Percentiles rank a stretch among this genome's conserved stretches.
Conservation (phyloP, 2,888 invertebrate species). For the Campoplex nolae region DNA sequence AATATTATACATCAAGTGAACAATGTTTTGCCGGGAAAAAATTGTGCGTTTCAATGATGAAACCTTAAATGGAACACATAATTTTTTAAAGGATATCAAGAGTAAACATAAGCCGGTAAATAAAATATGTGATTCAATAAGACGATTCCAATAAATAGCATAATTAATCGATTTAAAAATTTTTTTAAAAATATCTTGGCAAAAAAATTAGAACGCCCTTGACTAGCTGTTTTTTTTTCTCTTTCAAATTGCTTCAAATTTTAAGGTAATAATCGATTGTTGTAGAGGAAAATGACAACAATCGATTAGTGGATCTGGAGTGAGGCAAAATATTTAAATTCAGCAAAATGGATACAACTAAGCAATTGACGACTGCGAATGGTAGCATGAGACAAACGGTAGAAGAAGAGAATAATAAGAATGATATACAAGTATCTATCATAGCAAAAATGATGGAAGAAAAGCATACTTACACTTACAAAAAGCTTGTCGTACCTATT, state of each 20-base stretch:
- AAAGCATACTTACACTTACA: conserved; percentile 83
- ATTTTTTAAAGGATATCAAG: conserved; percentile 72
- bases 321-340: background rate
- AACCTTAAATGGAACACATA: conserved; percentile 62
- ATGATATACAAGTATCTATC: conserved; percentile 75
- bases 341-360: conserved; percentile 60
- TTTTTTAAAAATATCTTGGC: background rate
- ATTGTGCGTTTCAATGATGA: conserved; percentile 69
- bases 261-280: background rate
- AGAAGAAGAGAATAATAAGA: conserved; percentile 68
- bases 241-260: background rate
- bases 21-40: conserved; percentile 33
- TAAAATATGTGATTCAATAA: conserved; percentile 41
- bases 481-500: conserved; percentile 85
- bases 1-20: conserved; percentile 3
- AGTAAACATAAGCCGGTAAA: conserved; percentile 58
- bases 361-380: conserved; percentile 65
- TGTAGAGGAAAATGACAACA: background rate
- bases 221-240: background rate
- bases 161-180: background rate
- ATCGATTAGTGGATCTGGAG: background rate
- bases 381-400: conserved; percentile 4
- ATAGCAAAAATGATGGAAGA: conserved; percentile 83
- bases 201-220: background rate
- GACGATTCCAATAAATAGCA: background rate